Conservation (phyloP, 1,140 invertebrate genomes). For the Drosophila willistoni region DNA sequence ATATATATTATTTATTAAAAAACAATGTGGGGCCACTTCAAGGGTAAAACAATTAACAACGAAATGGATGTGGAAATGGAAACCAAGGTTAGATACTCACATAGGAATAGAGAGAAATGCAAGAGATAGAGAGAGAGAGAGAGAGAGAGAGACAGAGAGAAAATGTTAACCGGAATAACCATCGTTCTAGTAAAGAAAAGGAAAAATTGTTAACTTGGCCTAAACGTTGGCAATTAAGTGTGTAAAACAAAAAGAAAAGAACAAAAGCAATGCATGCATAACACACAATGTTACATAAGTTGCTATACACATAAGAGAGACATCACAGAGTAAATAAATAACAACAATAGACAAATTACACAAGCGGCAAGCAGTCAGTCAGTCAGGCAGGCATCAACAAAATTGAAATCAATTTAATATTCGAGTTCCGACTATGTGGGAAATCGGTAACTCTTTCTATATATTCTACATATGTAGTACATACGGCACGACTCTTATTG, state of each 20-base stretch:
- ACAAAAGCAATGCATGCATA: slow-evolving; percentile 58
- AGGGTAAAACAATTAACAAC: slow-evolving; percentile 62
- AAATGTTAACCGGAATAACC: not conserved
- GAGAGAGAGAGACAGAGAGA: no score
- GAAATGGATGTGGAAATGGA: slow-evolving; percentile 12
- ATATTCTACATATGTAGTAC: slow-evolving; percentile 35
- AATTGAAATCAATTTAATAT: slow-evolving; percentile 71
- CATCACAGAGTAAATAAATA: slow-evolving; percentile 38
- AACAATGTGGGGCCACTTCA: slow-evolving; percentile 37
- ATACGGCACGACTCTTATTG: slow-evolving; percentile 76
- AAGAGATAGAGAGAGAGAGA: not conserved
- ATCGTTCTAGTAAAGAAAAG: not conserved
- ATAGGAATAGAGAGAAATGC: slow-evolving; percentile 12
- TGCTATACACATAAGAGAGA: not conserved
- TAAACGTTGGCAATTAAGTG: slow-evolving; percentile 54
- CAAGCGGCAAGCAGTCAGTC: slow-evolving; percentile 22
- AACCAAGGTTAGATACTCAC: slow-evolving; percentile 8
- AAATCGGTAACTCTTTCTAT: slow-evolving; percentile 13
- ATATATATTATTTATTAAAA: slow-evolving; percentile 33
- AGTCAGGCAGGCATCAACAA: slow-evolving; percentile 30
- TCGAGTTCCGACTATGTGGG: slow-evolving; percentile 23
- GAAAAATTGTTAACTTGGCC: slow-evolving; percentile 33
- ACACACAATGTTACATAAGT: slow-evolving; percentile 59
- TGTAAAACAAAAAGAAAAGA: slow-evolving; percentile 26
- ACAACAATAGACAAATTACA: slow-evolving; percentile 42